Evolutionary conservation across 2,113 vertebrate species (phyloP).

Genomic region (Spheniscus mendiculus): DNA sequence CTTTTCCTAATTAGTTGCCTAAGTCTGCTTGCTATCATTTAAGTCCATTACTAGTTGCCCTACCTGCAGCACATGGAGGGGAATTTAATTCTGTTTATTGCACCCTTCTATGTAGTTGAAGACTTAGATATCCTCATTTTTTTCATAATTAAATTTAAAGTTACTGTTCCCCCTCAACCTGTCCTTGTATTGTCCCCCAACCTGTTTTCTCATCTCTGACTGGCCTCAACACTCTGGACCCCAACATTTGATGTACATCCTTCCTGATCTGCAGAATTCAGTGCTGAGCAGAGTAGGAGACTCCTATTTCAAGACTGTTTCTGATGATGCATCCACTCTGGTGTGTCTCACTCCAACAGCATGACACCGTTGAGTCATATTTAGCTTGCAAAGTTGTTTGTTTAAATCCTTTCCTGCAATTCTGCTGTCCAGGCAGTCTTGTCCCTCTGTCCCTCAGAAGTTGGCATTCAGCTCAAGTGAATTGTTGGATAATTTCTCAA

Average conservation of each 20-base stretch:
- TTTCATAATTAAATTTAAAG: neutral
- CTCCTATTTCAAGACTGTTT: slow-evolving; percentile 4
- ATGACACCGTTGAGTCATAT: neutral
- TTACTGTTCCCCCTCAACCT: neutral
- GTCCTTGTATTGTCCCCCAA: neutral
- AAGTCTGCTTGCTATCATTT: neutral
- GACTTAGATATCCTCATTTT: neutral
- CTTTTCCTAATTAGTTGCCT: neutral
- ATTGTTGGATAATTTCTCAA: neutral
- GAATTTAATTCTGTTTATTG: neutral
- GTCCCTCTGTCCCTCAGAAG: neutral
- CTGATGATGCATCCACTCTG: neutral
- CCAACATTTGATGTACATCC: neutral
- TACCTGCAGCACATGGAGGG: neutral
- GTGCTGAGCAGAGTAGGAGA: neutral
- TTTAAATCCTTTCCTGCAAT: neutral
- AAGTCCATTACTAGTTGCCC: neutral
- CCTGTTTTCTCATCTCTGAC: neutral
- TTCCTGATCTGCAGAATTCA: neutral
- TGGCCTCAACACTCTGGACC: neutral
- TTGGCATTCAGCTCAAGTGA: neutral
- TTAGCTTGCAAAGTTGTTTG: neutral
- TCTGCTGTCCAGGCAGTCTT: neutral
- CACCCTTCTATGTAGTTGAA: neutral
- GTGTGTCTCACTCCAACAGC: neutral